Base-by-base conservation (phyloP, 1,140 invertebrate genomes). In the Telenomus remus region DNA sequence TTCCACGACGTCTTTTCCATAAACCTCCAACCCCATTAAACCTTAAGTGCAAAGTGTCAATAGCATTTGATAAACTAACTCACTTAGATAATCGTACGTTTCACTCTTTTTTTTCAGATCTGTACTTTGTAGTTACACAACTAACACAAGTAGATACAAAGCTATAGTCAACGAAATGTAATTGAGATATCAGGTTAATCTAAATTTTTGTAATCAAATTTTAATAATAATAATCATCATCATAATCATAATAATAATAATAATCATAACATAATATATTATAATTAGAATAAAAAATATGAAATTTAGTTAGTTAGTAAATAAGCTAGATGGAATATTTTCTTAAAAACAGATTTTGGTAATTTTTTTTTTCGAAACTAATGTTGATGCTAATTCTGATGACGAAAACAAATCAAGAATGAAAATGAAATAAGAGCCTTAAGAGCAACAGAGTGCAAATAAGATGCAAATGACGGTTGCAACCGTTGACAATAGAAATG, bases 131-230 rank as follows among this genome's bases (percentile, higher is more conserved):
- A 19, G 8, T 73, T 73, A 54, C 59, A 50, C 61, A 66, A 66
- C 12, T 42, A 0, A 48, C 42, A 60, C 56, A 55, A 60, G 44
- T 74, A 60, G 48, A 42, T n/a, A n/a, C n/a, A n/a, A n/a, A n/a
- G n/a, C n/a, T n/a, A 1, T 44, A 61, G 44, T 71, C 63, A 56
- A 63, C 51, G 57, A 64, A 42, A 57, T 54, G 56, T 55, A 68
- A 73, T 78, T 75, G 69, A 56, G 73, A 61, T 76, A 76, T 77
- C 78, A 83, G 80, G 83, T 83, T 83, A 79, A 81, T 81, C 79
- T 79, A 68, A 77, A 76, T 82, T 84, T 79, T 79, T 80, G n/a
- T n/a, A n/a, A n/a, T n/a, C n/a, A n/a, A n/a, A n/a, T n/a, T n/a
- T n/a, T n/a, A n/a, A n/a, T n/a, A n/a, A n/a, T n/a, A n/a, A n/a